These are phyloP conservation scores for Hyposmocoma kahamanoa DNA, from an alignment of 1,140 invertebrate genomes.

Conservation along the genomic window DNA sequence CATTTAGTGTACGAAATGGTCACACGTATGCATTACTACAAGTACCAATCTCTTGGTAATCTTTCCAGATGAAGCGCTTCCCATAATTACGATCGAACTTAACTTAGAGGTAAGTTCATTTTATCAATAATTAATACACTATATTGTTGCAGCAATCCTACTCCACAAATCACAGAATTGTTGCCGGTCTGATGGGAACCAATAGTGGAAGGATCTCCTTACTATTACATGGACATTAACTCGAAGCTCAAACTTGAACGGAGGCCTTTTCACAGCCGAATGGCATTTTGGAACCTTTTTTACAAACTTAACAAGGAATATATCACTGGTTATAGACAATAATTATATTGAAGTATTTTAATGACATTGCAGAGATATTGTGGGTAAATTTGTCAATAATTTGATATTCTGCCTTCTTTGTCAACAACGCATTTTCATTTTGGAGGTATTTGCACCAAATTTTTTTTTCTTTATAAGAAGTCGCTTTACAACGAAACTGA, in stretches of 20 bases:
- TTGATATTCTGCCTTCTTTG: no score
- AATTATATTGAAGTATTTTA: no score
- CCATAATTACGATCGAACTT: neutral
- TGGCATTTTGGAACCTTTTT: constrained; percentile 43
- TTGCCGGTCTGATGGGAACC: constrained; percentile 29
- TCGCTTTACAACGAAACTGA: no score
- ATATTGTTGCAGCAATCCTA: constrained; percentile 29
- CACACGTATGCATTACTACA: neutral
- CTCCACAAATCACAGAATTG: constrained; percentile 22
- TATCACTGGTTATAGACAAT: no score
- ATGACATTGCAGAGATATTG: no score
- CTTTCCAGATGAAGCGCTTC: neutral
- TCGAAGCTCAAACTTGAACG: constrained; percentile 7
- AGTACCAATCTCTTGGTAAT: neutral
- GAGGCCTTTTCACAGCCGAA: constrained; percentile 25
- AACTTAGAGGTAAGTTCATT: neutral
- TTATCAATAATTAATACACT: neutral
- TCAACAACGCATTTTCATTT: no score
- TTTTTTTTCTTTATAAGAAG: no score
- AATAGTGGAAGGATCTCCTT: constrained; percentile 8
- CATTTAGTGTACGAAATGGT: neutral
- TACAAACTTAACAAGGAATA: no score
- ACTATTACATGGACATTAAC: constrained; percentile 26
- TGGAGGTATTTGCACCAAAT: no score
- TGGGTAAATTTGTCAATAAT: no score